Percentiles rank a stretch among this genome's conserved stretches.
Conservation (phyloP, 2,797 vertebrate genomes). For the Hypotaenidia philippensis region DNA sequence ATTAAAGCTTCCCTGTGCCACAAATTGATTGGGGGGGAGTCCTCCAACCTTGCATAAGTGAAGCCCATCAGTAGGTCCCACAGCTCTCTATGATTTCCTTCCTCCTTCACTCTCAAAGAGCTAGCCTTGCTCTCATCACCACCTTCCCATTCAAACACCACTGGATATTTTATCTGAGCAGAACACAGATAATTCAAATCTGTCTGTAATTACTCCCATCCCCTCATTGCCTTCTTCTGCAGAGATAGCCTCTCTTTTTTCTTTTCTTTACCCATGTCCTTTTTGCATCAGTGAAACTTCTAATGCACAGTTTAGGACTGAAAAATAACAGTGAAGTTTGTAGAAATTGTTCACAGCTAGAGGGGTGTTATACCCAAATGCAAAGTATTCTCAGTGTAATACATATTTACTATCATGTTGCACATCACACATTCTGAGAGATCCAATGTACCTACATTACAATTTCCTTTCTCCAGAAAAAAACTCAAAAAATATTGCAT, state of each 20-base stretch:
- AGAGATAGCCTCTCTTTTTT: not conserved
- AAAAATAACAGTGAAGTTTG: not conserved
- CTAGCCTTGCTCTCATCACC: not conserved
- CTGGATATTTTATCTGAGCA: not conserved
- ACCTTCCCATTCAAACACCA: accelerated
- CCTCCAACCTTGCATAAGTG: accelerated
- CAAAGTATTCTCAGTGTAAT: not conserved
- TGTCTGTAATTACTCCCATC: not conserved
- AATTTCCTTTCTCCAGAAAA: not conserved
- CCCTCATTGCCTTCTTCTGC: not conserved
- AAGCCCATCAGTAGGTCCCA: not conserved
- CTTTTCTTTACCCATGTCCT: not conserved
- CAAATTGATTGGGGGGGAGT: not conserved
- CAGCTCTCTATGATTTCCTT: not conserved
- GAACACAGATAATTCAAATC: not conserved
- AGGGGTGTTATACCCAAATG: not conserved
- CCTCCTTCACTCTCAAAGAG: accelerated
- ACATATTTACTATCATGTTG: not conserved
- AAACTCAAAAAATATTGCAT: not conserved
- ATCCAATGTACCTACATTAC: not conserved
- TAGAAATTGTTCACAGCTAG: not conserved
- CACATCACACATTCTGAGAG: not conserved
- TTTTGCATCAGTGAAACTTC: not conserved
- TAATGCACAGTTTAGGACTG: not conserved
- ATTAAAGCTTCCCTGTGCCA: not conserved